Base-by-base conservation (phyloP, 2,797 vertebrate genomes). In the Takifugu ocellatus region DNA sequence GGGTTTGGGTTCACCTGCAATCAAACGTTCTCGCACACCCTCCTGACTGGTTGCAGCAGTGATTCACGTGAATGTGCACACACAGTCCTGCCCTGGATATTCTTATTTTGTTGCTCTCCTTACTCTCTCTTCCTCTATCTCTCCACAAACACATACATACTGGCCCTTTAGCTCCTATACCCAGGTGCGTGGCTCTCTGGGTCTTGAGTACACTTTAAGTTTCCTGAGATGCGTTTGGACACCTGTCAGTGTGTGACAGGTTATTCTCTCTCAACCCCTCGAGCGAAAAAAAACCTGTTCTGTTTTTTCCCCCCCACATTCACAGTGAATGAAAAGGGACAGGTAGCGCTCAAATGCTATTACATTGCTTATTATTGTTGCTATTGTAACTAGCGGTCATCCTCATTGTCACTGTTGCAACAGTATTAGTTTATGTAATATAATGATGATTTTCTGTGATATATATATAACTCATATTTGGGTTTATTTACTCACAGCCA, bases 241-340 rank as follows among this genome's bases (percentile, higher is more conserved):
- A 84, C 73, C 78, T 84, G 81, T 78, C 79, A 77, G 53, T 59
- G 49, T 56, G 49, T 79, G 70, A 83, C 56, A 49, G 49, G 59
- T 65, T 63, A 55, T 65, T 51, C 33, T 54, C 42, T 39, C 31
- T 65, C 58, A 51, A 25, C 11, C 50, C 65, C 56, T 54, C 1
- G 1, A 43, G 58, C 60, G 49, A 25, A 26, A 36, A 72, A 63
- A 69, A 54, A 2, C 36, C 16, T 63, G 69, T 60, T 17, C 14
- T 16, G 9, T 15, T n/a, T 45, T 21, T 39, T 39, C 5, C 0
- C 14, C 9, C 14, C 36, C 36, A 39, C 36, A 39, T 14, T 39
- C 36, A 39, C 36, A 39, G 12, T 39, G 3, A 39, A 39, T 39
- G 11, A 14, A 39, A 36, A 14, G 14, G 36, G 36, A 39, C 36